Conservation (phyloP, 2,113 vertebrate genomes). For the Apeltes quadracus region DNA sequence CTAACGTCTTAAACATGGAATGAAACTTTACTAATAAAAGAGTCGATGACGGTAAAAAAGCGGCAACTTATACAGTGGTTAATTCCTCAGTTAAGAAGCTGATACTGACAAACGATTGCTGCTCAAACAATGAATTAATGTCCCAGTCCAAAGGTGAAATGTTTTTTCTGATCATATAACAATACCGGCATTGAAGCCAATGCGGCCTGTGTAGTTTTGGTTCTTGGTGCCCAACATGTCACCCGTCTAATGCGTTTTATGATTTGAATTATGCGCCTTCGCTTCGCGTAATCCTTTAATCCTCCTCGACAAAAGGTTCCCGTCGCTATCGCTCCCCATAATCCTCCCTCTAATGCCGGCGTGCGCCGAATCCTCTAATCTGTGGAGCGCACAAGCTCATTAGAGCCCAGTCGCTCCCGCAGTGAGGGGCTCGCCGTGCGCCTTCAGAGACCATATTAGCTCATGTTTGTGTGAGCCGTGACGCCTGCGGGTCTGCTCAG, state of each 20-base stretch:
- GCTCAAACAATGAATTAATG: neutral
- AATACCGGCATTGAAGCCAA: neutral
- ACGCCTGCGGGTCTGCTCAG: constrained; percentile 61
- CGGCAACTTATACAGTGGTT: neutral
- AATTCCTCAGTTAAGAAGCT: neutral
- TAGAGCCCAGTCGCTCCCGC: constrained; percentile 8
- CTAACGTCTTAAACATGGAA: too few species aligned
- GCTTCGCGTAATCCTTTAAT: neutral
- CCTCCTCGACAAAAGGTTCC: constrained; percentile 15
- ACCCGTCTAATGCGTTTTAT: neutral
- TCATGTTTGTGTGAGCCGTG: constrained; percentile 74
- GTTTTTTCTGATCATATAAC: too few species aligned
- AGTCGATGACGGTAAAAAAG: too few species aligned
- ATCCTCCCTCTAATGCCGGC: constrained; percentile 35
- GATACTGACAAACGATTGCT: neutral
- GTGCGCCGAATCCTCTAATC: constrained; percentile 46
- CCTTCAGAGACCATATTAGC: constrained; percentile 76
- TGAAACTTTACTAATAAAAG: too few species aligned
- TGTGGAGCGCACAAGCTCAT: constrained; percentile 42
- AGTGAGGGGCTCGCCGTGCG: neutral
- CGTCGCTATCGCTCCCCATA: constrained; percentile 30
- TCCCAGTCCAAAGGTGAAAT: neutral
- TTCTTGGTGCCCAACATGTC: neutral
- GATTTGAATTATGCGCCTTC: neutral
- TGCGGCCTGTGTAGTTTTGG: neutral